Evolutionary conservation across 2,888 invertebrate genomes (phyloP), one percentile per base, ranked within the genome.

Genomic region (Catocala fraxini): DNA sequence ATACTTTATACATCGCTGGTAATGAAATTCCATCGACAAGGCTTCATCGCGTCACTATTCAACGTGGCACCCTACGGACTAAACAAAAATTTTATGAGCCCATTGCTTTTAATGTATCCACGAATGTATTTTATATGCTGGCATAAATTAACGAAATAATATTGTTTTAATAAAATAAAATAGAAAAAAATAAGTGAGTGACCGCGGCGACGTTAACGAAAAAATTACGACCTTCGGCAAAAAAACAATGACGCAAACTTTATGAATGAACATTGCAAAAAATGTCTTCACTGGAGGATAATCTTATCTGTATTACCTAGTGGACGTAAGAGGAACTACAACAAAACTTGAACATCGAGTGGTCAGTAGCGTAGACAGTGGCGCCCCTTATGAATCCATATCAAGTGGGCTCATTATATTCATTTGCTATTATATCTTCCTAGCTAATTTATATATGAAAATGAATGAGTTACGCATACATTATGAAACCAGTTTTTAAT

Each of bases 51-150:
- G 70, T 73, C 86, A 82, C 88, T 88, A 83, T 72, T 69, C 65
- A 73, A 65, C 78, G 65, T 70, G 82, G 77, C 84, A 76, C 82
- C 83, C 85, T 77, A 80, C 75, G 67, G 84, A 53, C 77, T 80
- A 79, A 81, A 83, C 84, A 83, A 85, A 85, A 81, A 78, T 82
- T 85, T 85, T 87, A 86, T 83, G 84, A 80, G 74, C 79, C 68
- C 78, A 79, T 77, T 71, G 77, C 78, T 86, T 86, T 88, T 76
- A 77, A 75, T 77, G 78, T 77, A 68, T 65, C 73, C 74, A 71
- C 73, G 64, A 71, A 63, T 63, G 55, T 69, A 69, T 70, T 79
- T 79, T 77, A 73, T 79, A 72, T 71, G 59, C 68, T 70, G 59
- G 69, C 62, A 75, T 79, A 79, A 75, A 79, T 79, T 79, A 76